Percentiles rank a stretch among this genome's conserved stretches.
Conservation (phyloP, 1,140 invertebrate species). For the Cotesia vestalis region DNA sequence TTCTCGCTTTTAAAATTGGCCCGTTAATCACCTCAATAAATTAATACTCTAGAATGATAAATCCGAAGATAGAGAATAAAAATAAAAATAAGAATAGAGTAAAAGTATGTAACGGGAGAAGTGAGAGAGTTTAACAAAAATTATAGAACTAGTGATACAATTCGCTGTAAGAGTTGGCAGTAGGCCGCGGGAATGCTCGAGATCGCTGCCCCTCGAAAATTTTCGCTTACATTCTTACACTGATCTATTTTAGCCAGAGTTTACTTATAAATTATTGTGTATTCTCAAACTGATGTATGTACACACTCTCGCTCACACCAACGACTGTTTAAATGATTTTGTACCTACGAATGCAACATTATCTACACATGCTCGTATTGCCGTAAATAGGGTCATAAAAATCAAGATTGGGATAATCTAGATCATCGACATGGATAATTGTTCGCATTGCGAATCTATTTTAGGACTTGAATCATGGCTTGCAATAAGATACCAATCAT, state of each 20-base stretch:
- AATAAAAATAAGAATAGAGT: not conserved
- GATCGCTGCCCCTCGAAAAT: slow-evolving; percentile 59
- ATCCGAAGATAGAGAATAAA: not conserved
- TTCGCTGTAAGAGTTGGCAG: slow-evolving; percentile 59
- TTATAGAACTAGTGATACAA: slow-evolving; percentile 46
- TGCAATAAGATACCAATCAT: slow-evolving; percentile 25
- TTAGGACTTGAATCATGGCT: slow-evolving; percentile 1
- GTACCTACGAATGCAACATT: not conserved
- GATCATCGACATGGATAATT: slow-evolving; percentile 33
- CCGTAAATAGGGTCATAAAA: slow-evolving; percentile 1
- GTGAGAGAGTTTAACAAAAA: not conserved
- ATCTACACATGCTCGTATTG: slow-evolving; percentile 3
- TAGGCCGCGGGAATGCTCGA: slow-evolving; percentile 54
- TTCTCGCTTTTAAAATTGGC: too few relatives aligned
- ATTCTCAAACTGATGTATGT: too few relatives aligned
- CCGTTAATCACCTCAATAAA: too few relatives aligned
- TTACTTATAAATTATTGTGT: slow-evolving; percentile 11
- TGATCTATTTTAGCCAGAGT: slow-evolving; percentile 12
- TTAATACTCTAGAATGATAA: too few relatives aligned
- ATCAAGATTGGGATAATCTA: slow-evolving; percentile 17
- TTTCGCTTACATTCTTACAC: slow-evolving; percentile 52
- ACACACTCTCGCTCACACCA: not conserved
- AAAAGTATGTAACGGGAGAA: not conserved
- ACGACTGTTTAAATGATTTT: too few relatives aligned
- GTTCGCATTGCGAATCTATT: slow-evolving; percentile 31